Evolutionary conservation across 2,797 vertebrate genomes (phyloP), one percentile per base, ranked within the genome.

Genomic region (Coregonus ussuriensis): DNA sequence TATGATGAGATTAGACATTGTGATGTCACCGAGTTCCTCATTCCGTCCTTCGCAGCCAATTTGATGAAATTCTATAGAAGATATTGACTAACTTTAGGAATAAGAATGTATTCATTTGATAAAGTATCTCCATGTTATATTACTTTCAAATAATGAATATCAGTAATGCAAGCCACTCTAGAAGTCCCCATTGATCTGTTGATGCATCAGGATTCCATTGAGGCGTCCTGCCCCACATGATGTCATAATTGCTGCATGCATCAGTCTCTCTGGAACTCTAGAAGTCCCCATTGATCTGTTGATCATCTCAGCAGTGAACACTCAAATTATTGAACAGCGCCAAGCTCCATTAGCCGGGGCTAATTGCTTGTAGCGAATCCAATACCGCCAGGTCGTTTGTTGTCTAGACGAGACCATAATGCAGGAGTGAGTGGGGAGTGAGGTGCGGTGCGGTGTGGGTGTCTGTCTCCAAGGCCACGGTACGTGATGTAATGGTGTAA

Each of bases 281-380:
- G 21, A 21, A 21, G 21, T 21, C 21, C 21, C 21, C 21, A 85
- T 79, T 37, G 82, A 78, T 85, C 78, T 84, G 85, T 88, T 89
- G 82, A 81, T 89, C 85, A 84, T 86, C 81, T 82, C 75, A 52
- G 67, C 72, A 77, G 75, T 80, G 69, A 59, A 74, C 73, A 71
- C 53, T 37, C 63, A 4, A 21, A 29, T 25, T 21, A 52, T 81
- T 85, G 71, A 79, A 87, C 21, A 47, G 72, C 3, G 2, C 62
- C 71, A 18, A n/a, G 54, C 6, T 74, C 71, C 81, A 86, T 89
- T 86, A 84, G 78, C 21, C 6, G 31, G 41, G 62, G 77, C 82
- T 87, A 85, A 88, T 89, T 87, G 84, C 83, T 85, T 78, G 74
- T 74, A 54, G 59, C 25, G 72, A 74, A 82, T 87, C 81, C 76